A percentile compares a stretch with the other conserved stretches of the same genome.
These are phyloP conservation scores for Agrotis ipsilon DNA, from an alignment of 2,888 invertebrate genomes.

Conservation along the genomic window DNA sequence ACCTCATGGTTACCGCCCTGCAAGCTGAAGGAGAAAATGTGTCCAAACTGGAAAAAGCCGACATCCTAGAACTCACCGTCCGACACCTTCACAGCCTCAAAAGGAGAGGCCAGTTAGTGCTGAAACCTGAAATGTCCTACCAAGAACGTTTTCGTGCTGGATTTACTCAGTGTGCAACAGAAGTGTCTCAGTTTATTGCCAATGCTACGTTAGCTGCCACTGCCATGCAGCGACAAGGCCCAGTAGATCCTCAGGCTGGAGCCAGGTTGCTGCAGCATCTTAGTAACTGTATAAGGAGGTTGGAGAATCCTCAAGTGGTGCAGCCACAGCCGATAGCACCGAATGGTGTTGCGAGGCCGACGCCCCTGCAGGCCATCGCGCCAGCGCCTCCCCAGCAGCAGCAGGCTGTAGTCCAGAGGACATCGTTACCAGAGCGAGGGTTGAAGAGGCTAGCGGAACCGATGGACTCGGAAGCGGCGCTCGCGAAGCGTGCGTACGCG, in stretches of 20 bases:
- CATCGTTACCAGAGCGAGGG: constrained; percentile 78
- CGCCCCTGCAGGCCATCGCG: constrained; percentile 83
- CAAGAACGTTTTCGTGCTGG: constrained; percentile 96
- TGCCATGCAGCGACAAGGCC: constrained; percentile 92
- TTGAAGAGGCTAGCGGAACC: constrained; percentile 83
- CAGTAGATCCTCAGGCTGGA: constrained; percentile 96
- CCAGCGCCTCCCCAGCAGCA: constrained; percentile 72
- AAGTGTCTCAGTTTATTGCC: constrained; percentile 94
- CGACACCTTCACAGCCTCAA: constrained; percentile 96
- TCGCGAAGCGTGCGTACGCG: constrained; percentile 87
- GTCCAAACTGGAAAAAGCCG: constrained; percentile 96
- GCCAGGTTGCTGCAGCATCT: constrained; percentile 96
- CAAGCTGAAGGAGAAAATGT: constrained; percentile 97
- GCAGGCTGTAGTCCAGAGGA: constrained; percentile 73
- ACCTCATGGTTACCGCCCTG: constrained; percentile 96
- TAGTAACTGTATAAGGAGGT: constrained; percentile 92
- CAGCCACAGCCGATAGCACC: constrained; percentile 88
- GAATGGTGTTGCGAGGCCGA: constrained; percentile 87
- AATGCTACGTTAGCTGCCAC: constrained; percentile 94
- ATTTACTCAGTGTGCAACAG: constrained; percentile 97
- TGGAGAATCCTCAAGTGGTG: constrained; percentile 93
- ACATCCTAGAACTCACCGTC: constrained; percentile 96
- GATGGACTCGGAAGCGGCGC: constrained; percentile 81
- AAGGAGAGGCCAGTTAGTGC: constrained; percentile 92
- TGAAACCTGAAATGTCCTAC: constrained; percentile 93